phyloP scores from a whole-genome alignment of 2,113 vertebrate species.

The Asarcornis scutulata region DNA sequence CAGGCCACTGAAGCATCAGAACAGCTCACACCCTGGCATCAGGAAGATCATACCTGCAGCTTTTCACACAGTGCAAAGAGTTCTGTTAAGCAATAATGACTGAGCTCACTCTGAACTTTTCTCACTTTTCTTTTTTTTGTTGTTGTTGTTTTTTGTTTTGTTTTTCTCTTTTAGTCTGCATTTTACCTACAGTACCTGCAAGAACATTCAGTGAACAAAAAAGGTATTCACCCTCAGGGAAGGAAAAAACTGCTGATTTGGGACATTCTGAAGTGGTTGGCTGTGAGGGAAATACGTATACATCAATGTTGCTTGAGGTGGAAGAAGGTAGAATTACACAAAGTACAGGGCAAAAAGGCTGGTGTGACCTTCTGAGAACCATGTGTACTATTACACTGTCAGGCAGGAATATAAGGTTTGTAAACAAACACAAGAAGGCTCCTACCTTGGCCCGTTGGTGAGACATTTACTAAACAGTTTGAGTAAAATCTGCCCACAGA shows the following conservation, averaged over 20 bases:
- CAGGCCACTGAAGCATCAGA: neutral
- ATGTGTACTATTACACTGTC: neutral
- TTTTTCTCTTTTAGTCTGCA: neutral
- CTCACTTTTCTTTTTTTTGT: neutral
- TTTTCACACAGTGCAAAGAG: neutral
- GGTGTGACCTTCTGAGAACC: neutral
- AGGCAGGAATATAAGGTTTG: neutral
- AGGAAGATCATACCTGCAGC: neutral
- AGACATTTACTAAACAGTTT: neutral
- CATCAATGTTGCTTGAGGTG: neutral
- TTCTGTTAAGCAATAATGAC: neutral
- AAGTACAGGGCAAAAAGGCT: neutral
- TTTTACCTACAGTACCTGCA: neutral
- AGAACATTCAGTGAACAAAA: neutral
- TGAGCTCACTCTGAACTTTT: neutral
- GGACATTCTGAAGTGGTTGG: neutral
- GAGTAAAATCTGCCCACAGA: neutral
- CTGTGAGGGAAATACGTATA: neutral
- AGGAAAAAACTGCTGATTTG: neutral
- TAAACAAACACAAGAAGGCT: neutral
- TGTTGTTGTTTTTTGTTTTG: too few relatives aligned
- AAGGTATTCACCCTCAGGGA: neutral
- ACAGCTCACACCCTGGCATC: neutral
- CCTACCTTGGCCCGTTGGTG: neutral
- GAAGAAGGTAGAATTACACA: neutral